Evolutionary conservation across 2,113 vertebrate genomes (phyloP).

Genomic region (Apistogramma diplotaenia): DNA sequence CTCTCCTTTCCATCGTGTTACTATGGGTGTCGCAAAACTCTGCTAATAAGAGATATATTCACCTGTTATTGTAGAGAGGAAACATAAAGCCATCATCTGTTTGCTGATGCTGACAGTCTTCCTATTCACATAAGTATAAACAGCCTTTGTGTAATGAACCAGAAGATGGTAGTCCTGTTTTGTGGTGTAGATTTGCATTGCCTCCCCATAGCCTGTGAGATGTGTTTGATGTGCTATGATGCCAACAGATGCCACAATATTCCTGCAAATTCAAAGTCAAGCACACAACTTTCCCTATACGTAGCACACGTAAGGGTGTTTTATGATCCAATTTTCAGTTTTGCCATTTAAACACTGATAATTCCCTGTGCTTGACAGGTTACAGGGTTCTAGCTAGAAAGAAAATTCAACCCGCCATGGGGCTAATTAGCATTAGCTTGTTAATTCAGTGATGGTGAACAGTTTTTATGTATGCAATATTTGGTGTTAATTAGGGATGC

Average conservation of each 20-base stretch:
- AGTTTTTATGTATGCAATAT: too few species aligned
- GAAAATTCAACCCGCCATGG: too few species aligned
- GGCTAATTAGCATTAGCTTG: too few species aligned
- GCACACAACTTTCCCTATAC: slow-evolving; percentile 11
- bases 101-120: neutral
- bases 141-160: slow-evolving; percentile 44
- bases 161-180: slow-evolving; percentile 12
- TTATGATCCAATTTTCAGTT: neutral
- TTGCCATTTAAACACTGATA: neutral
- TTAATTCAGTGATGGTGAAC: too few species aligned
- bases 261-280: slow-evolving; percentile 39
- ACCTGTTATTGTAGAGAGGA: neutral
- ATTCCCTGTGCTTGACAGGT: too few species aligned
- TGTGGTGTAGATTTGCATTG: slow-evolving; percentile 2
- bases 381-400: too few species aligned
- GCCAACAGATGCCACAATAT: slow-evolving; percentile 24
- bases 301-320: neutral
- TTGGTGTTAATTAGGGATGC: too few species aligned
- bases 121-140: neutral
- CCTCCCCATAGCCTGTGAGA: slow-evolving; percentile 5
- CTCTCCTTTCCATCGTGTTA: neutral
- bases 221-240: slow-evolving; percentile 42
- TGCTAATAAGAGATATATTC: neutral
- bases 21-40: neutral
- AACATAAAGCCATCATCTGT: neutral